A percentile compares a stretch with the other conserved stretches of the same genome.
Conservation (phyloP, 2,797 vertebrate species). For the Acomys russatus region DNA sequence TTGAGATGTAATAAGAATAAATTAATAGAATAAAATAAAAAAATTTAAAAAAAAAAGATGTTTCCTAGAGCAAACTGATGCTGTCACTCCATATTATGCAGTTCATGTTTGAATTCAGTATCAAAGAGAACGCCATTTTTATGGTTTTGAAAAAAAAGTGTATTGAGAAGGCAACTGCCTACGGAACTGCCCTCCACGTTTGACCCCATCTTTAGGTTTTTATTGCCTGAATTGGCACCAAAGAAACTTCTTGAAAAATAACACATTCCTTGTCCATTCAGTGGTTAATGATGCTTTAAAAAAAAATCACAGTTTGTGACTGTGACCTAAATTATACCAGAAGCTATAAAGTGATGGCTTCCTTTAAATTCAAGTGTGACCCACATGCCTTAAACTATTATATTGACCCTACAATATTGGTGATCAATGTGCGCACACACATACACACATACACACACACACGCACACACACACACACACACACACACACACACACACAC, state of each 20-base stretch:
- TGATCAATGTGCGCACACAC: not conserved
- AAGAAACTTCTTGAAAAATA: conserved; percentile 85
- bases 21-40: too few species aligned
- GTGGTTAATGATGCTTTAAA: conserved; percentile 82
- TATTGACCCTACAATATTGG: conserved; percentile 78
- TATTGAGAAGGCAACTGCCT: conserved; percentile 65
- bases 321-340: conserved; percentile 84
- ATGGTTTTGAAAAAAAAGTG: conserved; percentile 68
- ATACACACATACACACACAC: not conserved
- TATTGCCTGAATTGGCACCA: conserved; percentile 83
- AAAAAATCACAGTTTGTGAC: conserved; percentile 81
- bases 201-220: conserved; percentile 83
- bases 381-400: conserved; percentile 81
- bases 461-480: not conserved
- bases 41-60: too few species aligned
- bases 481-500: not conserved
- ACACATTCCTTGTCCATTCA: conserved; percentile 85
- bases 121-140: conserved; percentile 55
- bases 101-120: not conserved
- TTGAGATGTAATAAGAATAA: too few species aligned
- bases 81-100: not conserved
- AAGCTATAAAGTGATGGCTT: conserved; percentile 82
- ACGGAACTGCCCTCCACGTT: conserved; percentile 66
- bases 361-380: conserved; percentile 85
- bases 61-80: not conserved